Base-by-base conservation (phyloP, 1,140 invertebrate genomes). In the Artemia franciscana region DNA sequence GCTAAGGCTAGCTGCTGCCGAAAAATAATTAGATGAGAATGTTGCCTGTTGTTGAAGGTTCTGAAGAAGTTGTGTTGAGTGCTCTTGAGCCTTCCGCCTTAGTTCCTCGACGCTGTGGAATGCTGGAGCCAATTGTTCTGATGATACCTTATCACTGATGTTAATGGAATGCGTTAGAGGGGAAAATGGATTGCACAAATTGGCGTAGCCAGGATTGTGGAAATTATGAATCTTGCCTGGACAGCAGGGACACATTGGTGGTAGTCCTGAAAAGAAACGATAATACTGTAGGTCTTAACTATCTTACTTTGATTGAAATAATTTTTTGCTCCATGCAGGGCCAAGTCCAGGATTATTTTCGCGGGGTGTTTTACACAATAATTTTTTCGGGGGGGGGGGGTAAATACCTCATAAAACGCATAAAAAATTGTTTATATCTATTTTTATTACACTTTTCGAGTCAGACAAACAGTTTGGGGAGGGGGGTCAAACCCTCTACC, bases 11-110 rank as follows among this genome's bases (percentile, higher is more conserved):
- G 39, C 61, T 24, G 62, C 57, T 28, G 59, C 60, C 27, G 63
- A 51, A 26, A 60, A 26, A 24, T 28, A 58, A 21, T 60, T 30
- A 59, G 60, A 39, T 60, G 59, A 4, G 62, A 59, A 9, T 63
- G 63, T 18, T 64, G 63, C 58, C 57, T 66, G 63, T 58, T 77
- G 75, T 59, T 80, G 84, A 24, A 86, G 73, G 21, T 80, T 83
- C 68, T 86, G 84, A 59, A 88, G 72, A 9, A 88, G 74, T 0
- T 88, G 87, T 0, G 88, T 88, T 1, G 86, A 88, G 71, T 92
- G 88, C 70, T 91, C 89, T 71, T 91, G 86, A 0, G 88, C 88
- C 71, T 91, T 91, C 24, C 88, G 78, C 12, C 88, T 77, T 5
- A 91, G 74, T 68, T 91, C 88, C 0, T 88, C 88, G 18, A 91